A percentile compares a stretch with the other conserved stretches of the same genome.
These are phyloP conservation scores for Mesocricetus auratus DNA, from an alignment of 2,113 vertebrate species.

Conservation along the genomic window DNA sequence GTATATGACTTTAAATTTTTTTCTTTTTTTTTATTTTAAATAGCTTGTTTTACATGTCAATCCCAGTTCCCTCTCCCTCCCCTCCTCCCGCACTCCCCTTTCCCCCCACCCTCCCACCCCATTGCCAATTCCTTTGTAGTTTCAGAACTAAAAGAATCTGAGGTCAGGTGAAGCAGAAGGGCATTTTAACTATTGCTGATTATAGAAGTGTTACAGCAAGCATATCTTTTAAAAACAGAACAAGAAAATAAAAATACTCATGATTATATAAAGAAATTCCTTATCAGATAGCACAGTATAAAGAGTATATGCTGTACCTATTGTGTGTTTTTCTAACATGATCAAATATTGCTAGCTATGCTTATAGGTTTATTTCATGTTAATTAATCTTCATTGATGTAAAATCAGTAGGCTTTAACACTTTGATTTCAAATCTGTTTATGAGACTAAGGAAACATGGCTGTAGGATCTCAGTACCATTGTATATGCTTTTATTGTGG, in stretches of 20 bases:
- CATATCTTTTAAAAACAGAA: slow-evolving; percentile 47
- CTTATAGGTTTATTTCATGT: slow-evolving; percentile 52
- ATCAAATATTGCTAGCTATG: not conserved
- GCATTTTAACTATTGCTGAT: slow-evolving; percentile 36
- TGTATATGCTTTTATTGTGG: slow-evolving; percentile 59
- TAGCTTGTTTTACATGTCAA: too few species aligned
- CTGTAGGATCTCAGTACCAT: slow-evolving; percentile 49
- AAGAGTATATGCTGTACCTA: not conserved
- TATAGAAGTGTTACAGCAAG: slow-evolving; percentile 3
- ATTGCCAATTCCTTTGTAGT: too few species aligned
- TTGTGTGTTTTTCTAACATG: slow-evolving; percentile 22
- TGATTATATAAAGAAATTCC: slow-evolving; percentile 47
- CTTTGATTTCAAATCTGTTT: slow-evolving; percentile 57
- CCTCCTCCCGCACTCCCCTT: too few species aligned
- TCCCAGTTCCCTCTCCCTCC: too few species aligned
- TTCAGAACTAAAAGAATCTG: slow-evolving; percentile 19
- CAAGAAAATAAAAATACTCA: not conserved
- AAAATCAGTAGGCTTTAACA: slow-evolving; percentile 41
- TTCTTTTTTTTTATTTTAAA: too few species aligned
- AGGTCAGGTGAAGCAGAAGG: not conserved
- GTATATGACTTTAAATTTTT: slow-evolving; percentile 34
- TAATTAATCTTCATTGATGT: slow-evolving; percentile 68
- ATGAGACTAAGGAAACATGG: slow-evolving; percentile 28
- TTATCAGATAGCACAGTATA: slow-evolving; percentile 48
- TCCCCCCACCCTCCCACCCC: too few species aligned